phyloP scores from a whole-genome alignment of 2,113 vertebrate genomes.

The Conger conger region DNA sequence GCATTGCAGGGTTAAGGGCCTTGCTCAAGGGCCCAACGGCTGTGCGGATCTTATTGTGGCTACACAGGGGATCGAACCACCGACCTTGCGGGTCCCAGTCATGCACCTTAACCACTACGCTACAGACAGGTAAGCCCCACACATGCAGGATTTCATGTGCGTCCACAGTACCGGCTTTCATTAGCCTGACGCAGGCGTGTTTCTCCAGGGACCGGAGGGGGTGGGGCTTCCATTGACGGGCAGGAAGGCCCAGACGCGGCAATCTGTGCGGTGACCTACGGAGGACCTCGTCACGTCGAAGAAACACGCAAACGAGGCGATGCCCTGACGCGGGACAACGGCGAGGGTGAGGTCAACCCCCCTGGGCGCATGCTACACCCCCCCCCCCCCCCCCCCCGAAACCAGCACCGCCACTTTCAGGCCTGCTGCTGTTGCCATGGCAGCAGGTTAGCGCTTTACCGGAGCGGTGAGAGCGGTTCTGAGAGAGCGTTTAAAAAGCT shows the following conservation, averaged over 20 bases:
- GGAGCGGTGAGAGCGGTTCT: constrained; percentile 50
- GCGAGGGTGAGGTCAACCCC: neutral
- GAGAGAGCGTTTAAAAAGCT: constrained; percentile 64
- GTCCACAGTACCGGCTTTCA: too few species aligned
- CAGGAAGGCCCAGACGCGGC: too few species aligned
- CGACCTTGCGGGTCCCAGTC: too few species aligned
- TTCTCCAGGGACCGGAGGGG: neutral
- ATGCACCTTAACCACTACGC: too few species aligned
- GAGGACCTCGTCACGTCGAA: neutral
- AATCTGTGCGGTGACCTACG: neutral
- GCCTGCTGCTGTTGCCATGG: constrained; percentile 47
- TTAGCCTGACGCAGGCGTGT: too few species aligned
- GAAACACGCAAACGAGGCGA: neutral
- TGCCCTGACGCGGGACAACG: neutral
- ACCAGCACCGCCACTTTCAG: neutral
- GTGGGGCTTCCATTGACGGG: neutral
- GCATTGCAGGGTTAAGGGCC: too few species aligned
- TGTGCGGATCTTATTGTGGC: too few species aligned
- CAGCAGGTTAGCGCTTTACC: constrained; percentile 43
- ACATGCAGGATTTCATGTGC: too few species aligned
- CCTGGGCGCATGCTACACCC: too few species aligned
- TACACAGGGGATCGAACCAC: too few species aligned
- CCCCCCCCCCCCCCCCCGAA: neutral
- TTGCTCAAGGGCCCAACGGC: too few species aligned
- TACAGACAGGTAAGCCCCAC: too few species aligned